These are phyloP conservation scores for Seriola aureovittata DNA, from an alignment of 2,113 vertebrate species.

Conservation along the genomic window DNA sequence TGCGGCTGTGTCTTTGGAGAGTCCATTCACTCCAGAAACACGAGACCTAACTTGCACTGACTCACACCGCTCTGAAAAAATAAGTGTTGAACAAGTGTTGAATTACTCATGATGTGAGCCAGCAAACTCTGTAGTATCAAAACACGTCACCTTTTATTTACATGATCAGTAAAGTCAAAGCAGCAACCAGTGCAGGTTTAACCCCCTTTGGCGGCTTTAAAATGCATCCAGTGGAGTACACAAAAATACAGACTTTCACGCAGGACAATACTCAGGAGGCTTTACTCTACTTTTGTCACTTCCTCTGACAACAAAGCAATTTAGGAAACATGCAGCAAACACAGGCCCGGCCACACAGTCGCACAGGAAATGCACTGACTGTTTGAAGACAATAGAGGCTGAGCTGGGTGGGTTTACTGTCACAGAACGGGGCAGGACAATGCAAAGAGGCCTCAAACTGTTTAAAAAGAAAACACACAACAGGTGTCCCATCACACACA, in stretches of 20 bases:
- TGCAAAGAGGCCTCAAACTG: conserved; percentile 58
- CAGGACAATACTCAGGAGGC: conserved; percentile 60
- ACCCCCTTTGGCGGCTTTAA: conserved; percentile 18
- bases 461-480: conserved; percentile 52
- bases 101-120: conserved; percentile 40
- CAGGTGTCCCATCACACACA: conserved; percentile 36
- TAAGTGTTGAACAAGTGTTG: conserved; percentile 4
- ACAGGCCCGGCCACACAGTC: conserved; percentile 59
- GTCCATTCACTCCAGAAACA: conserved; percentile 61
- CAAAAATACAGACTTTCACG: conserved; percentile 55
- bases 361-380: conserved; percentile 80
- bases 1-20: conserved; percentile 49
- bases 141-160: neutral
- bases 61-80: conserved; percentile 47
- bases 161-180: conserved; percentile 18
- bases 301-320: conserved; percentile 81
- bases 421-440: conserved; percentile 55
- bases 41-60: conserved; percentile 41
- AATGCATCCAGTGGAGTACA: conserved; percentile 40
- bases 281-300: conserved; percentile 72
- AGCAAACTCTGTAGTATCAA: conserved; percentile 27
- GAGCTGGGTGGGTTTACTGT: conserved; percentile 73
- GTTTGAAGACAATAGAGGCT: conserved; percentile 77
- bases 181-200: conserved; percentile 24
- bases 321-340: conserved; percentile 78